A percentile compares a stretch with the other conserved stretches of the same genome.
phyloP scores from a whole-genome alignment of 2,888 invertebrate species.

The Dryococelus australis region DNA sequence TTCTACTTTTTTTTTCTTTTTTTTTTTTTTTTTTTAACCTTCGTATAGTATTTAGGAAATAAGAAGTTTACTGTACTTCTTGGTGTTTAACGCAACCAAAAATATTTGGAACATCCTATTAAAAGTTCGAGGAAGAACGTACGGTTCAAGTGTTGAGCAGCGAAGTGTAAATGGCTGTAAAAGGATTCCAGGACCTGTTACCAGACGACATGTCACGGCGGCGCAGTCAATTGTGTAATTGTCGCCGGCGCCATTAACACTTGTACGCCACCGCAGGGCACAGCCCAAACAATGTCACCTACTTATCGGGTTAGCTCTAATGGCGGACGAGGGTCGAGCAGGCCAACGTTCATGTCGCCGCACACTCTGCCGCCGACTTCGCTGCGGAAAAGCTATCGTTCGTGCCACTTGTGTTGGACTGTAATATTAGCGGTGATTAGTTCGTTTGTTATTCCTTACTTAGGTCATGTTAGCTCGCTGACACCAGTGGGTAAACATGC shows the following conservation, averaged over 20 bases:
- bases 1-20: no score
- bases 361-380: background rate
- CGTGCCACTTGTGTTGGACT: background rate
- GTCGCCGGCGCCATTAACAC: constrained; percentile 7
- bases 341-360: background rate
- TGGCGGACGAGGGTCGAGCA: background rate
- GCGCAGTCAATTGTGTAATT: background rate
- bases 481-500: background rate
- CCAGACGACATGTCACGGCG: background rate
- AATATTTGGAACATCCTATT: no score
- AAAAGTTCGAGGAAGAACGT: no score
- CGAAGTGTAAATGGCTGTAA: background rate
- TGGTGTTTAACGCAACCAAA: no score
- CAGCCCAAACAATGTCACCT: background rate
- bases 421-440: background rate
- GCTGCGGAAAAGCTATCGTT: background rate
- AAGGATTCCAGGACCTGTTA: background rate
- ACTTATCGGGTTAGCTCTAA: background rate
- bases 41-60: no score
- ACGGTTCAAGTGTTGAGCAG: no score
- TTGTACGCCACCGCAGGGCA: background rate
- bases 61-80: no score
- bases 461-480: background rate
- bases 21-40: no score
- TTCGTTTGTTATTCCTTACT: background rate